phyloP scores from a whole-genome alignment of 2,888 invertebrate genomes.

The Blomia tropicalis region DNA sequence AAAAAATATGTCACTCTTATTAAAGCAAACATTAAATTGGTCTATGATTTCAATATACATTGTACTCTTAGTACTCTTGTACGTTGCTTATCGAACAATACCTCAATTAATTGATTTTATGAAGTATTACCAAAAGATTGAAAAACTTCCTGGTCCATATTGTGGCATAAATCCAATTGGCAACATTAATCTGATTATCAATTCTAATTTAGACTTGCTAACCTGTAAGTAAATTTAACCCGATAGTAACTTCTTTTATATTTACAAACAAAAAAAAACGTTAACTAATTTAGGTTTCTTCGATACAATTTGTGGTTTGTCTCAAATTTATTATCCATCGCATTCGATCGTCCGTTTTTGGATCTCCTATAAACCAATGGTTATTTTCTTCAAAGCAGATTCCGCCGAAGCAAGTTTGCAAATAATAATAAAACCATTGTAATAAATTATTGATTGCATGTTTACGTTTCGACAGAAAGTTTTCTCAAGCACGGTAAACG shows the following conservation, averaged over 20 bases:
- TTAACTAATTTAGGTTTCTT: not conserved
- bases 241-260: not conserved
- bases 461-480: too few relatives aligned
- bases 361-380: constrained; percentile 22
- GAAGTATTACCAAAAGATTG: too few relatives aligned
- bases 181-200: not conserved
- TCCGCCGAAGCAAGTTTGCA: not conserved
- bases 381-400: constrained; percentile 21
- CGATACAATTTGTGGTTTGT: not conserved
- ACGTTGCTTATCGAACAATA: too few relatives aligned
- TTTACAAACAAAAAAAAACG: too few relatives aligned
- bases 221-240: too few relatives aligned
- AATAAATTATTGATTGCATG: too few relatives aligned
- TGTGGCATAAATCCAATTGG: not conserved
- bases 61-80: too few relatives aligned
- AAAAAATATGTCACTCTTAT: too few relatives aligned
- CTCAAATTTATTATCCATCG: not conserved
- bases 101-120: too few relatives aligned
- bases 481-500: not conserved
- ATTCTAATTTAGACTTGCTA: not conserved
- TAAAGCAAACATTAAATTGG: too few relatives aligned
- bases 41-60: too few relatives aligned
- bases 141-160: not conserved
- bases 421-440: too few relatives aligned
- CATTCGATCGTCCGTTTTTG: constrained; percentile 21